These are phyloP conservation scores for Spheniscus humboldti DNA, from an alignment of 2,797 vertebrate genomes.

Conservation along the genomic window DNA sequence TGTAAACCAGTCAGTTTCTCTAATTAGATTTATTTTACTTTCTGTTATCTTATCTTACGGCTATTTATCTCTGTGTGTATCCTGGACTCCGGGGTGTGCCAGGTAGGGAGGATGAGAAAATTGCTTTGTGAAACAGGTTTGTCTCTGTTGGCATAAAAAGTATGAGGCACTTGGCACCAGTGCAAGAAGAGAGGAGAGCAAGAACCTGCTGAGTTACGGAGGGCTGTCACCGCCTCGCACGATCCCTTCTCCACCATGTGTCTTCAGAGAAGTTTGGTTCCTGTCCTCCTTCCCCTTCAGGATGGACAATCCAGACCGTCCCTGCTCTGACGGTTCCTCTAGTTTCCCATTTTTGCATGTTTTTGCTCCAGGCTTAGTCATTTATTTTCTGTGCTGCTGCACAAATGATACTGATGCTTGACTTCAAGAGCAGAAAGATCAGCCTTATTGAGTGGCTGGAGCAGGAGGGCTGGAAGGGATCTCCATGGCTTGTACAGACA, in stretches of 20 bases:
- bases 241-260: background rate
- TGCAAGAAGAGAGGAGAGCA: background rate
- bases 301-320: background rate
- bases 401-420: background rate
- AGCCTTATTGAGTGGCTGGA: background rate
- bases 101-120: background rate
- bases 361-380: background rate
- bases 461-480: background rate
- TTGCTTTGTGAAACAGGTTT: background rate
- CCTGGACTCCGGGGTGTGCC: background rate
- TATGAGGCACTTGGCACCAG: background rate
- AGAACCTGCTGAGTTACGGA: background rate
- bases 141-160: background rate
- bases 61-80: background rate
- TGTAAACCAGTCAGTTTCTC: background rate
- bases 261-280: background rate
- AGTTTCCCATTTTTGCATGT: background rate
- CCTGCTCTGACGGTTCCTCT: background rate
- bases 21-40: conserved; percentile 24
- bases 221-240: background rate
- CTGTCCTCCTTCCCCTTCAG: background rate
- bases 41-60: background rate
- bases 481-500: background rate
- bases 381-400: background rate
- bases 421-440: background rate